Conservation (phyloP, 2,888 invertebrate species). For the Chydorus sphaericus region DNA sequence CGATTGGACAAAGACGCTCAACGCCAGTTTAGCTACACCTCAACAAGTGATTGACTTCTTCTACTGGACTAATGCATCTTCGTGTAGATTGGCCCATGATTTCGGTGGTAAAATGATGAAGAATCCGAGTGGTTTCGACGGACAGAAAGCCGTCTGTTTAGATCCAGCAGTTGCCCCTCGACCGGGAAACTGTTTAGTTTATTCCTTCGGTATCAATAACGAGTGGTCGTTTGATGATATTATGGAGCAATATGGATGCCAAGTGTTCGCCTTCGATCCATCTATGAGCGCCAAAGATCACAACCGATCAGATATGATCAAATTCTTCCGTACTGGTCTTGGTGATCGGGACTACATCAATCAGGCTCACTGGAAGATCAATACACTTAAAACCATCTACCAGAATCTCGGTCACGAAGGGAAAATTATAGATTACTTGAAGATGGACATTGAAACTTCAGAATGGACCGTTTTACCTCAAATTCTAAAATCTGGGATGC, state of each 20-base stretch:
- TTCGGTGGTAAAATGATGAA: neutral
- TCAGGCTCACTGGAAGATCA: neutral
- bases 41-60: neutral
- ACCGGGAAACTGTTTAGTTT: constrained; percentile 11
- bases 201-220: constrained; percentile 17
- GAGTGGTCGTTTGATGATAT: constrained; percentile 20
- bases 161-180: neutral
- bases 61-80: neutral
- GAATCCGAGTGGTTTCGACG: neutral
- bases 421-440: constrained; percentile 9
- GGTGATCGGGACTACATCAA: neutral
- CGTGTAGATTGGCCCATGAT: neutral
- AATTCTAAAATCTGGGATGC: neutral
- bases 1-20: neutral
- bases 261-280: constrained; percentile 28
- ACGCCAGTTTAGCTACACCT: neutral
- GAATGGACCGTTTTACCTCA: constrained; percentile 4
- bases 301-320: constrained; percentile 22
- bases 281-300: constrained; percentile 15
- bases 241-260: constrained; percentile 22
- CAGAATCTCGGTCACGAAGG: neutral
- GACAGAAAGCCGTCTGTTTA: constrained; percentile 8
- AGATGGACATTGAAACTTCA: constrained; percentile 2
- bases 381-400: neutral
- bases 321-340: constrained; percentile 19